Percentiles rank a stretch among this genome's conserved stretches.
These are phyloP conservation scores for Tinamus major DNA, from an alignment of 2,797 vertebrate species.

Conservation along the genomic window DNA sequence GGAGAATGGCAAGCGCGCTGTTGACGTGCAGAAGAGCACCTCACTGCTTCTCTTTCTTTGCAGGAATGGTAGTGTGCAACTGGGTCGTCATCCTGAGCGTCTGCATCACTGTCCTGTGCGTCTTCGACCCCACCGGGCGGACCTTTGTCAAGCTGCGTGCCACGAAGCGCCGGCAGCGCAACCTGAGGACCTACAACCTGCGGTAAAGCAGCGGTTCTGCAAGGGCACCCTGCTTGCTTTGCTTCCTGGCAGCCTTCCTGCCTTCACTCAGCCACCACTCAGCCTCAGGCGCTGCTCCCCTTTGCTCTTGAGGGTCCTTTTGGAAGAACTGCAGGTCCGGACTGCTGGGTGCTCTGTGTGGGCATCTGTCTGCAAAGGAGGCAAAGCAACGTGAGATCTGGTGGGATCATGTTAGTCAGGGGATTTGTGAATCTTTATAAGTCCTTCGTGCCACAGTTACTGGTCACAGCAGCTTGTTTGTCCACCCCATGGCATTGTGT, in stretches of 20 bases:
- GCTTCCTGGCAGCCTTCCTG: background rate
- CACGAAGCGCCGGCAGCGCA: slow-evolving; percentile 94
- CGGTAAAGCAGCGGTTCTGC: slow-evolving; percentile 76
- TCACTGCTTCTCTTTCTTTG: background rate
- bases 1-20: background rate
- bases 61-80: slow-evolving; percentile 97
- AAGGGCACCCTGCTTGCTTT: background rate
- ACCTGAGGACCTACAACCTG: slow-evolving; percentile 95
- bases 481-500: rapidly evolving
- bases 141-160: slow-evolving; percentile 98
- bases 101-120: slow-evolving; percentile 96
- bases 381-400: rapidly evolving
- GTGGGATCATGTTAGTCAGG: background rate
- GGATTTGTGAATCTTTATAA: background rate
- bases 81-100: slow-evolving; percentile 99
- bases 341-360: background rate
- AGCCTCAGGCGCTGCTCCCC: background rate
- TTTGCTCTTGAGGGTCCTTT: background rate
- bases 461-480: background rate
- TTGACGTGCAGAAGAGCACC: rapidly evolving
- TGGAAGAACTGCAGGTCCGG: background rate
- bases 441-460: background rate
- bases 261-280: background rate
- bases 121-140: slow-evolving; percentile 96
- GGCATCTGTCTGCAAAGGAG: background rate